Evolutionary conservation across 1,140 invertebrate species (phyloP).

Genomic region (Trachymyrmex cornetzi): DNA sequence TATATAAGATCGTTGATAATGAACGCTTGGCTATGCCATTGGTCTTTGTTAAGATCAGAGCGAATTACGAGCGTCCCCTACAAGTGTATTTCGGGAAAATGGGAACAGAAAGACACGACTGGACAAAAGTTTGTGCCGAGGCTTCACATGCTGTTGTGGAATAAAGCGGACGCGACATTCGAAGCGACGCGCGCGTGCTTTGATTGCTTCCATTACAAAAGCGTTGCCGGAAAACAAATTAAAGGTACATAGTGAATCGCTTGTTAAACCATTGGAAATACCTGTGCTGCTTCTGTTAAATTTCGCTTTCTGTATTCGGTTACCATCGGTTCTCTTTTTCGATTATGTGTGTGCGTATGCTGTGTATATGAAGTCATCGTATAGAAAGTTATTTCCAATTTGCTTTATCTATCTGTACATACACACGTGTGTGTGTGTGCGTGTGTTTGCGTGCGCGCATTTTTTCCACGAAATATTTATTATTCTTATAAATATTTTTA

Average conservation of each 20-base stretch:
- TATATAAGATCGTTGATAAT: conserved; percentile 42
- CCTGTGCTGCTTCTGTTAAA: neutral
- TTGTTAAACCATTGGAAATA: conserved; percentile 12
- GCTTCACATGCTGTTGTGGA: neutral
- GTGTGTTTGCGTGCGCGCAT: too few relatives aligned
- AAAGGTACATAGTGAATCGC: neutral
- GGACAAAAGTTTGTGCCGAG: conserved; percentile 34
- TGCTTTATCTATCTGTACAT: neutral
- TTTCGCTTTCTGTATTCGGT: neutral
- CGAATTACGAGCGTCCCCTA: conserved; percentile 45
- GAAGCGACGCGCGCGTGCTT: conserved; percentile 4
- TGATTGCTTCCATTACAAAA: conserved; percentile 33
- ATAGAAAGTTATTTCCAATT: neutral
- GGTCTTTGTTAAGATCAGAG: neutral
- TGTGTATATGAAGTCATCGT: too few relatives aligned
- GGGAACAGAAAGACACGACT: conserved; percentile 27
- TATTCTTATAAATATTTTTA: conserved; percentile 15
- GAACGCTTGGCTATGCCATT: neutral
- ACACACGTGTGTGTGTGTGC: too few relatives aligned
- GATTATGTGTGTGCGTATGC: neutral
- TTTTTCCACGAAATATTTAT: neutral
- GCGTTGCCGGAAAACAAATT: conserved; percentile 1
- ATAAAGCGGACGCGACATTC: conserved; percentile 34
- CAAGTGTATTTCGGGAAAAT: conserved; percentile 43
- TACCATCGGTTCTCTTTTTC: neutral